These are phyloP conservation scores for Anastatus disparis DNA, from an alignment of 1,140 invertebrate genomes.

Conservation along the genomic window DNA sequence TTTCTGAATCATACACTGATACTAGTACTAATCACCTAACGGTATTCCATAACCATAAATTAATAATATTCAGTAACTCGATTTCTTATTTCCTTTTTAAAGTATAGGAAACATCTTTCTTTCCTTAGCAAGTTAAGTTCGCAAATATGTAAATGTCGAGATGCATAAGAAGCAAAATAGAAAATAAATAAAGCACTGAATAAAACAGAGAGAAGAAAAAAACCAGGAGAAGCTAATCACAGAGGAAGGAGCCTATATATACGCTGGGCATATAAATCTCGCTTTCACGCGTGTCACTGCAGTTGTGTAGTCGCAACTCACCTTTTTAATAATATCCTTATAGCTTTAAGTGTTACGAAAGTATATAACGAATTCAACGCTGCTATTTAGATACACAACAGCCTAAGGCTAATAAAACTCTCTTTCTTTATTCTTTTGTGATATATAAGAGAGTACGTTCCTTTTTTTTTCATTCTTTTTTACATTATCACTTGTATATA, in stretches of 20 bases:
- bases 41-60: no score
- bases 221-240: conserved; percentile 57
- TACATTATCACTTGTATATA: no score
- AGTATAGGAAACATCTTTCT: neutral
- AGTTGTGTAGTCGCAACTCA: conserved; percentile 57
- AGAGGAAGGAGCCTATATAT: conserved; percentile 47
- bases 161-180: no score
- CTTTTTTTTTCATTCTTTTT: no score
- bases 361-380: conserved; percentile 43
- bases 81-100: neutral
- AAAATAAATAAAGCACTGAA: no score
- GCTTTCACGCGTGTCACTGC: conserved; percentile 53
- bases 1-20: neutral
- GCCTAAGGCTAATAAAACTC: neutral
- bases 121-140: neutral
- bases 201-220: conserved; percentile 30
- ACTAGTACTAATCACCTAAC: neutral
- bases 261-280: conserved; percentile 52
- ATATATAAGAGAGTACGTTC: no score
- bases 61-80: neutral
- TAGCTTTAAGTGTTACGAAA: no score
- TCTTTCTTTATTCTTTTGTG: neutral
- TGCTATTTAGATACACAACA: conserved; percentile 55
- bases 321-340: conserved; percentile 53
- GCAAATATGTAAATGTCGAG: conserved; percentile 29